Evolutionary conservation across 1,140 invertebrate genomes (phyloP).

Genomic region (Prorops nasuta): DNA sequence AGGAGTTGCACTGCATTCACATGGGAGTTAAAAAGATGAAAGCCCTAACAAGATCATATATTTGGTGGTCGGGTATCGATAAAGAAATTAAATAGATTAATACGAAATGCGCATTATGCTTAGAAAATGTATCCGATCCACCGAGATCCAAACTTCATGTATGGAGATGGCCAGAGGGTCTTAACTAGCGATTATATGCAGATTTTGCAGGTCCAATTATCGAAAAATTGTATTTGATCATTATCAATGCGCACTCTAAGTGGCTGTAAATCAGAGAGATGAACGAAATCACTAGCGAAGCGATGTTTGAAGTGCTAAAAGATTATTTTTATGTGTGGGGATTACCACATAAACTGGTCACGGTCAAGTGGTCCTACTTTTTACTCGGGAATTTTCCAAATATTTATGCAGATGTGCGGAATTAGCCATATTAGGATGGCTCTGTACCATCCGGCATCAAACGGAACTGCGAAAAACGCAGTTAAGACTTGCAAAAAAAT

Average conservation of each 20-base stretch:
- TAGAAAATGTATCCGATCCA: slow-evolving; percentile 10
- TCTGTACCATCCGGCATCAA: slow-evolving; percentile 18
- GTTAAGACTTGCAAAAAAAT: slow-evolving; percentile 15
- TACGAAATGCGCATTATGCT: slow-evolving; percentile 7
- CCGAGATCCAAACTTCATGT: slow-evolving; percentile 26
- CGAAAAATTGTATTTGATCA: slow-evolving; percentile 12
- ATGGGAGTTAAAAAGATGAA: slow-evolving; percentile 15
- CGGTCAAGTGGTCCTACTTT: slow-evolving; percentile 21
- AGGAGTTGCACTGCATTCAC: slow-evolving; percentile 10
- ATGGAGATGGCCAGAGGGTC: slow-evolving; percentile 31
- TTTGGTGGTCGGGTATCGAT: slow-evolving; percentile 14
- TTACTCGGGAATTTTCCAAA: slow-evolving; percentile 13
- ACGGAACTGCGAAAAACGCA: slow-evolving; percentile 20
- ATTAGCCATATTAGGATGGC: slow-evolving; percentile 16
- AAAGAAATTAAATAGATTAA: slow-evolving; percentile 8
- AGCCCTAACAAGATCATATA: slow-evolving; percentile 1
- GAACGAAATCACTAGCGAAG: not conserved
- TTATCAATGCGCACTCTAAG: slow-evolving; percentile 18
- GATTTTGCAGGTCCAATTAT: slow-evolving; percentile 27
- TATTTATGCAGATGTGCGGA: slow-evolving; percentile 2
- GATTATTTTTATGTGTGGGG: slow-evolving; percentile 23
- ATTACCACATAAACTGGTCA: slow-evolving; percentile 14
- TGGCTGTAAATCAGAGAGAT: slow-evolving; percentile 15
- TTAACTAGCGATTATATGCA: slow-evolving; percentile 31
- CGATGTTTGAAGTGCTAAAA: slow-evolving; percentile 16